Percentiles rank a stretch among this genome's conserved stretches.
Conservation (phyloP, 2,797 vertebrate species). For the Prionace glauca region DNA sequence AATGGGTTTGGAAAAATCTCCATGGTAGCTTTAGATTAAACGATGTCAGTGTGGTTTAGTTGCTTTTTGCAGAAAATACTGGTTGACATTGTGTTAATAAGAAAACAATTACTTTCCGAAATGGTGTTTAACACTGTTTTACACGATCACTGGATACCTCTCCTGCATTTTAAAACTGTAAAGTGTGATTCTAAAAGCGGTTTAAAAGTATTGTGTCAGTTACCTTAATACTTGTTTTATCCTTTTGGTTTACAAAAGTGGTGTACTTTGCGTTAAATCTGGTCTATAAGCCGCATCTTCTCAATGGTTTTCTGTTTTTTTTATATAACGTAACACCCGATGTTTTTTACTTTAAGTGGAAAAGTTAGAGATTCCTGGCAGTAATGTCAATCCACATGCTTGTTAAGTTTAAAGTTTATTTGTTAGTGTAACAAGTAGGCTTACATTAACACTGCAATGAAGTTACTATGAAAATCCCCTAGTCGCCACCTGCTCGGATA, state of each 20-base stretch:
- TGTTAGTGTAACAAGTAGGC: too few relatives aligned
- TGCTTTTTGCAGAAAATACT: constrained; percentile 21
- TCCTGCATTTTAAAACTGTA: constrained; percentile 26
- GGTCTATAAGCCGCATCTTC: not conserved
- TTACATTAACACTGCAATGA: too few relatives aligned
- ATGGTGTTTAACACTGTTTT: not conserved
- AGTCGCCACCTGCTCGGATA: too few relatives aligned
- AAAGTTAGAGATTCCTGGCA: not conserved
- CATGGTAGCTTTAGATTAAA: not conserved
- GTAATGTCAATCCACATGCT: not conserved
- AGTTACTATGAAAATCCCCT: too few relatives aligned
- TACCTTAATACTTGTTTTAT: constrained; percentile 54
- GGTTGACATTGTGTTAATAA: not conserved
- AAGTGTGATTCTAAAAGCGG: constrained; percentile 42
- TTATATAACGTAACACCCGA: not conserved
- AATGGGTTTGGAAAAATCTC: not conserved
- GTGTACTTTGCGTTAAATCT: not conserved
- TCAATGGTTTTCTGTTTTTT: not conserved
- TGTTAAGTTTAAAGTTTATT: too few relatives aligned
- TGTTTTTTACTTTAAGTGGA: not conserved
- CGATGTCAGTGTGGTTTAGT: not conserved
- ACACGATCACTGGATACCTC: constrained; percentile 13
- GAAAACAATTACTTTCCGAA: not conserved
- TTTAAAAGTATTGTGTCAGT: constrained; percentile 53
- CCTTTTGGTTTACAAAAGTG: constrained; percentile 21